These are phyloP conservation scores for Heloderma charlesbogerti DNA, from an alignment of 2,113 vertebrate species.

Conservation along the genomic window DNA sequence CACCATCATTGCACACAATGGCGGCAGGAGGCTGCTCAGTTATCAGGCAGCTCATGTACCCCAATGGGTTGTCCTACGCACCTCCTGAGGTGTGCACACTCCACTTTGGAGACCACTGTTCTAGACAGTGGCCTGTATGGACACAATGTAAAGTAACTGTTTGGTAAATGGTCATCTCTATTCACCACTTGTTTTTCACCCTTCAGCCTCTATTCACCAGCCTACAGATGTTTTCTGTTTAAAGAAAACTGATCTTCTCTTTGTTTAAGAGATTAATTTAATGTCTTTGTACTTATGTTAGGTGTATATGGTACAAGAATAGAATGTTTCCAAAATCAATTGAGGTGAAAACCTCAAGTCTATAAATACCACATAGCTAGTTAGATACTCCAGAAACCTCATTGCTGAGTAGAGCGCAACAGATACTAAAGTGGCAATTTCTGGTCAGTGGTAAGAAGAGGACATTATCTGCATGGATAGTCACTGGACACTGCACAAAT, in stretches of 20 bases:
- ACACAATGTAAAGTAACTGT: neutral
- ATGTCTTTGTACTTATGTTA: neutral
- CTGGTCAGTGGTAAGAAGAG: neutral
- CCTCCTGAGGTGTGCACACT: too few species aligned
- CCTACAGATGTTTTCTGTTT: neutral
- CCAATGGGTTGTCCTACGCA: too few species aligned
- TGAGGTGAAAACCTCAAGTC: neutral
- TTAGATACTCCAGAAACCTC: neutral
- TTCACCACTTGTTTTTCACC: neutral
- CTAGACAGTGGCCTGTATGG: neutral
- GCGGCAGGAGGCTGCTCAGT: too few species aligned
- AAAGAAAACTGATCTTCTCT: neutral
- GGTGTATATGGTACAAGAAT: neutral
- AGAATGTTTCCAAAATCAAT: neutral
- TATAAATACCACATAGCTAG: neutral
- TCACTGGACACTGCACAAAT: slow-evolving; percentile 19
- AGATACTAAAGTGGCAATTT: slow-evolving; percentile 16
- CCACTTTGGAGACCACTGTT: too few species aligned
- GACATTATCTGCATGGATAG: slow-evolving; percentile 9
- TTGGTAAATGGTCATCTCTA: neutral
- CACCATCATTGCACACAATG: too few species aligned
- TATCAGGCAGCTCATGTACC: too few species aligned
- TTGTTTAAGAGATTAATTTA: neutral
- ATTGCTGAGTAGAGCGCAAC: slow-evolving; percentile 1
- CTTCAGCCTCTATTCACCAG: too few species aligned